These are phyloP conservation scores for Callimorpha dominula DNA, from an alignment of 2,888 invertebrate species.

Conservation along the genomic window DNA sequence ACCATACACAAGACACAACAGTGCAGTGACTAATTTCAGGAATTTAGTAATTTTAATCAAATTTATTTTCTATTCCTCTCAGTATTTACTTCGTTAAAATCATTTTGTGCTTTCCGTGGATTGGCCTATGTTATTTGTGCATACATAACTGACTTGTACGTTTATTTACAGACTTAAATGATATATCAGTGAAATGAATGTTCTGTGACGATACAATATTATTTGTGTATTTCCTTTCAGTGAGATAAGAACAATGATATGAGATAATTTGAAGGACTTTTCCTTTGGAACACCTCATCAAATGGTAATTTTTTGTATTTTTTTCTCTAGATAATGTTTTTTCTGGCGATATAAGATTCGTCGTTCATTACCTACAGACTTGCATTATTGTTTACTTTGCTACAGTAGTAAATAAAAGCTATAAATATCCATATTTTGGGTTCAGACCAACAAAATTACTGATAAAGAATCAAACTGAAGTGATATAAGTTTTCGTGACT, in stretches of 20 bases:
- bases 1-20: constrained; percentile 33
- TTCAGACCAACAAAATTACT: not conserved
- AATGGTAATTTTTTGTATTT: constrained; percentile 39
- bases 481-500: constrained; percentile 4
- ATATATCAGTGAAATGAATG: constrained; percentile 38
- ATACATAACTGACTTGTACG: constrained; percentile 3
- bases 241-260: constrained; percentile 79
- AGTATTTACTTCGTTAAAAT: constrained; percentile 21
- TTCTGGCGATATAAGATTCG: constrained; percentile 13
- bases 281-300: constrained; percentile 47
- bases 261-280: constrained; percentile 71
- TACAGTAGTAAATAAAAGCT: constrained; percentile 25
- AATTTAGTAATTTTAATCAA: constrained; percentile 41
- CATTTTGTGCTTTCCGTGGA: constrained; percentile 21
- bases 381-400: constrained; percentile 45
- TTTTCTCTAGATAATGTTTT: constrained; percentile 12
- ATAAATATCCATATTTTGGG: constrained; percentile 1
- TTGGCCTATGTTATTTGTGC: constrained; percentile 26
- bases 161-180: constrained; percentile 17
- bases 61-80: constrained; percentile 25
- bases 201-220: constrained; percentile 64
- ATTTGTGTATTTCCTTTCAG: constrained; percentile 76
- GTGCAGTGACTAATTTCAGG: constrained; percentile 56
- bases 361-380: constrained; percentile 22
- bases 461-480: not conserved